Base-by-base conservation (phyloP, 2,888 invertebrate genomes). In the Crossocerus cetratus region DNA sequence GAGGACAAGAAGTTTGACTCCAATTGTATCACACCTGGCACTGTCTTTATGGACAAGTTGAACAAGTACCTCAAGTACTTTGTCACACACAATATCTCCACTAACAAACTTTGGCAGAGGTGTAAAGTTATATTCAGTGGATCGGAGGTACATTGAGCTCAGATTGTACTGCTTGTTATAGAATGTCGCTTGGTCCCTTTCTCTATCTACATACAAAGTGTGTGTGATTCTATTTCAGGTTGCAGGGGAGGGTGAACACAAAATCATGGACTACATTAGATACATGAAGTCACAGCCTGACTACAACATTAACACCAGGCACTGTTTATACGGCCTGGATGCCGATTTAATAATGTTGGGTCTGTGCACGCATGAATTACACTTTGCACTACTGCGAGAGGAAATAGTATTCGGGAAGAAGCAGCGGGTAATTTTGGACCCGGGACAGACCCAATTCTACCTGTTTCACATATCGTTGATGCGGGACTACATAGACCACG, bases 211-310 rank as follows among this genome's bases (percentile, higher is more conserved):
- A n/a, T 53, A 53, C 18, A 18, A 18, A 42, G 4, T 2, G 11
- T 2, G 20, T 16, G 23, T 49, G 57, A 23, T 55, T 16, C 4
- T 65, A 77, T 88, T 86, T 67, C 81, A 95, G 95, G 95, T 97
- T 1, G 98, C 99, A 1, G 99, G 99, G 0, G 99, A 99, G 92
- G 99, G 98, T 0, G 98, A 99, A 90, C 98, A 98, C 89, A 99
- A 99, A 91, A 98, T 99, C 76, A 99, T 99, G 99, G 99, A 99
- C 90, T 99, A 97, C 88, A 99, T 99, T 82, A 93, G 99, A 2
- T 96, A 94, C 91, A 93, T 97, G 86, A 95, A 97, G 83, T 93
- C 97, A 0, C 94, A 95, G 88, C 94, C 95, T 0, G 94, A 94
- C 72, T 98, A 98, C 88, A 95, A 99, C 90, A 94, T 96, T 0